phyloP scores from a whole-genome alignment of 2,113 vertebrate species.

The Tachysurus vachellii region DNA sequence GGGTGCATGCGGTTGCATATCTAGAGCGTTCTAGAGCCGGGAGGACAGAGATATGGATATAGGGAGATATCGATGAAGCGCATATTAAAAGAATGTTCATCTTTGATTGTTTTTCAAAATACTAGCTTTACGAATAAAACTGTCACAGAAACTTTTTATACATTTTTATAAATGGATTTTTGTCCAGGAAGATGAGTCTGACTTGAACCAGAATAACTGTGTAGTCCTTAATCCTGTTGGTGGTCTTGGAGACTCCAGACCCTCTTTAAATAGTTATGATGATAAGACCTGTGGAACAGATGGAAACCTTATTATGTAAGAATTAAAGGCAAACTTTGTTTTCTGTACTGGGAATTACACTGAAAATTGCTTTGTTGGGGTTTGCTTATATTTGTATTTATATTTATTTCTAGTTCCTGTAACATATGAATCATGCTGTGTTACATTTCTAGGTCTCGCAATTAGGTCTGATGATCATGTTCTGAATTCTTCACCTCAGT shows the following conservation, averaged over 20 bases:
- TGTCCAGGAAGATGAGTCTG: slow-evolving; percentile 11
- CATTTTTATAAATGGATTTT: slow-evolving; percentile 31
- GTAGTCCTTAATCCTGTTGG: not conserved
- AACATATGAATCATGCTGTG: not conserved
- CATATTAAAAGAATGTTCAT: slow-evolving; percentile 18
- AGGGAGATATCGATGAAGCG: not conserved
- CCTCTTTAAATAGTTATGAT: not conserved
- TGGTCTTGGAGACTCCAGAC: not conserved
- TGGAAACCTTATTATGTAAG: not conserved
- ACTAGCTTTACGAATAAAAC: slow-evolving; percentile 16
- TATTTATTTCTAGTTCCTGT: not conserved
- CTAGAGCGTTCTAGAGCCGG: slow-evolving; percentile 59
- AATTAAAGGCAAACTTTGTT: not conserved
- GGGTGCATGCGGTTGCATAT: not conserved
- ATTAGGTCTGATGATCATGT: not conserved
- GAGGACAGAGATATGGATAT: not conserved
- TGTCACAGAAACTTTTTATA: slow-evolving; percentile 19
- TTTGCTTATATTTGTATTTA: not conserved
- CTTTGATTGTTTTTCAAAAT: slow-evolving; percentile 24
- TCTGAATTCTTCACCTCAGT: not conserved
- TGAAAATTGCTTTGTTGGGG: not conserved
- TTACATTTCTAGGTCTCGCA: not conserved
- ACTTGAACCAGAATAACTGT: slow-evolving; percentile 35
- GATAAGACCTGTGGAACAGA: not conserved
- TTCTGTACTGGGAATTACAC: not conserved